Percentiles rank a stretch among this genome's conserved stretches.
phyloP scores from a whole-genome alignment of 2,888 invertebrate species.

The Calliphora vomitoria region DNA sequence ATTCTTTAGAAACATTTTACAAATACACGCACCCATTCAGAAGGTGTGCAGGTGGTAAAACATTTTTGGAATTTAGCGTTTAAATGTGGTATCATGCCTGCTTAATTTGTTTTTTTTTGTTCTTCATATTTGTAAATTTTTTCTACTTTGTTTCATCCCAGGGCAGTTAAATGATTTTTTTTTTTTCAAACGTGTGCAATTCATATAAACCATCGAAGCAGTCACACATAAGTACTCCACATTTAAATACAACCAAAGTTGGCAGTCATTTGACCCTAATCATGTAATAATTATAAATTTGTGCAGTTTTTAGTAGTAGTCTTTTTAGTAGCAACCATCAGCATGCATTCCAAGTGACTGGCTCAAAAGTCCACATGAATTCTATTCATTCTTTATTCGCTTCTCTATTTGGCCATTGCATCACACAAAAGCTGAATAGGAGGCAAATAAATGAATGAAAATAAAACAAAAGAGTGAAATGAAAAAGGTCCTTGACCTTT shows the following conservation, averaged over 20 bases:
- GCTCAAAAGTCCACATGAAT: conserved; percentile 12
- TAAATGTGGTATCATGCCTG: conserved; percentile 3
- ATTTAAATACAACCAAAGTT: conserved; percentile 27
- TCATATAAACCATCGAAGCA: conserved; percentile 31
- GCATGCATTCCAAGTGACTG: conserved; percentile 5
- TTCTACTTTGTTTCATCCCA: conserved; percentile 10
- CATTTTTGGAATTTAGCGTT: conserved; percentile 24
- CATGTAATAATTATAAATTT: conserved; percentile 22
- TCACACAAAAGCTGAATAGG: neutral
- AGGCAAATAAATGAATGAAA: neutral
- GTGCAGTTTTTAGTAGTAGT: neutral
- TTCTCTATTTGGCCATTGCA: neutral
- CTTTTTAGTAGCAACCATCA: neutral
- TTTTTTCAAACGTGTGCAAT: conserved; percentile 16
- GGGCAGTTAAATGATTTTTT: neutral
- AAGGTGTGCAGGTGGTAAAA: neutral
- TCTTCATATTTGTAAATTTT: conserved; percentile 47
- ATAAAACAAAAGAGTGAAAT: conserved; percentile 1
- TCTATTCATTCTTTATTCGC: neutral
- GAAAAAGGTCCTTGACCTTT: conserved; percentile 52
- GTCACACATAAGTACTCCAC: conserved; percentile 4
- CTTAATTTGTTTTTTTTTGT: conserved; percentile 38
- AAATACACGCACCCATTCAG: neutral
- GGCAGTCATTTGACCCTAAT: conserved; percentile 45
- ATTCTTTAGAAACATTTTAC: neutral